phyloP scores from a whole-genome alignment of 2,888 invertebrate species.

The Lottia scabra region DNA sequence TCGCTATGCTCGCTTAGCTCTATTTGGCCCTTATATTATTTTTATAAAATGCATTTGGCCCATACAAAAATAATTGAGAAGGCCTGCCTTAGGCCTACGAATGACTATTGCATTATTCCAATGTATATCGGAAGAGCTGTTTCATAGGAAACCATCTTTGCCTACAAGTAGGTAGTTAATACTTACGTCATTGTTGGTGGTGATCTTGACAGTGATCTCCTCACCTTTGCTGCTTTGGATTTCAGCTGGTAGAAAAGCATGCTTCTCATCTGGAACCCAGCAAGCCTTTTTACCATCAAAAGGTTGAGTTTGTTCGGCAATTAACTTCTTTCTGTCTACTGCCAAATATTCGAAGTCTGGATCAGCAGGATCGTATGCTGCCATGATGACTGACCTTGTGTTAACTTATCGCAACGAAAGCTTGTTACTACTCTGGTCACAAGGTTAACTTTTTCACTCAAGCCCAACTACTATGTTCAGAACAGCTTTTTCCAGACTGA shows the following conservation, averaged over 20 bases:
- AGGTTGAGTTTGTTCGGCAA: constrained; percentile 60
- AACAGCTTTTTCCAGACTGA: constrained; percentile 2
- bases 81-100: too few species aligned
- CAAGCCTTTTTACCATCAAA: constrained; percentile 88
- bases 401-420: not conserved
- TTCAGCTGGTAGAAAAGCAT: constrained; percentile 96
- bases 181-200: constrained; percentile 72
- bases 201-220: constrained; percentile 90
- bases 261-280: constrained; percentile 99
- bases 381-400: constrained; percentile 15
- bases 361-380: constrained; percentile 44
- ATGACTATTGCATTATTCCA: too few species aligned
- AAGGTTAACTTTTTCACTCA: constrained; percentile 2
- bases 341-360: constrained; percentile 66
- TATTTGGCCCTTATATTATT: too few species aligned
- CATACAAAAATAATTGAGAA: too few species aligned
- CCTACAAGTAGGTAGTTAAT: not conserved
- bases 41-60: too few species aligned
- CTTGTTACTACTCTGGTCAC: not conserved
- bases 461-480: not conserved
- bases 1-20: too few species aligned
- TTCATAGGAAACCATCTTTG: too few species aligned
- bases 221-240: constrained; percentile 99
- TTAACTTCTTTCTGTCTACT: constrained; percentile 63
- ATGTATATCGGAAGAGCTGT: too few species aligned